Percentiles rank a stretch among this genome's conserved stretches.
Evolutionary conservation across 2,888 invertebrate genomes (phyloP).

Genomic region (Microplitis deprimator): DNA sequence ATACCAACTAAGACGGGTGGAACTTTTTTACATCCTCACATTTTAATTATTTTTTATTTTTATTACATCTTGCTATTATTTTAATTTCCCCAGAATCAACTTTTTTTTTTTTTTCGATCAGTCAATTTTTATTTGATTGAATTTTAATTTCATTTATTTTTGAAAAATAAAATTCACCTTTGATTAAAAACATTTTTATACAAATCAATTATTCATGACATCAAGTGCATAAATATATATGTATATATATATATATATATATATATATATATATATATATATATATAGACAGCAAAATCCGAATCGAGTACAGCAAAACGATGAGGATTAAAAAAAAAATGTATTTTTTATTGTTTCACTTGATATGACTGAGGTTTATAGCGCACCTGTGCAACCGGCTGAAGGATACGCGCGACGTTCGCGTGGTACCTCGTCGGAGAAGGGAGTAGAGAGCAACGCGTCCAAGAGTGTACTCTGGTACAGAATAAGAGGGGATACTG

Average conservation of each 20-base stretch:
- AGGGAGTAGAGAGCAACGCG: background rate
- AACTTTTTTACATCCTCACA: background rate
- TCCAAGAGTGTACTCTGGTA: slow-evolving; percentile 31
- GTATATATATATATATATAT: too few species aligned
- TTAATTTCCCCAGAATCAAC: too few species aligned
- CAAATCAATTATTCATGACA: too few species aligned
- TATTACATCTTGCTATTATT: too few species aligned
- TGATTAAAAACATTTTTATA: too few species aligned
- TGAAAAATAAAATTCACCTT: too few species aligned
- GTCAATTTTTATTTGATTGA: too few species aligned
- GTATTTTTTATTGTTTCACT: slow-evolving; percentile 5
- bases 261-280: too few species aligned
- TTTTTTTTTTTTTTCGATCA: too few species aligned
- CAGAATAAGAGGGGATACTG: slow-evolving; percentile 63
- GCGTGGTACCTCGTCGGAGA: slow-evolving; percentile 7
- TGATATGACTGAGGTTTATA: slow-evolving; percentile 37
- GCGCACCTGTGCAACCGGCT: slow-evolving; percentile 56
- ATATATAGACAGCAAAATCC: background rate
- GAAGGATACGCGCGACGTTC: slow-evolving; percentile 7
- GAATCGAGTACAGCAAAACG: background rate
- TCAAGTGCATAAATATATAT: too few species aligned
- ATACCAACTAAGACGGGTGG: slow-evolving; percentile 6
- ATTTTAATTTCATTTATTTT: too few species aligned
- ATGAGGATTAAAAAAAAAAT: background rate
- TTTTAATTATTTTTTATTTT: background rate